phyloP scores from a whole-genome alignment of 2,888 invertebrate genomes.

The Agrotis ipsilon region DNA sequence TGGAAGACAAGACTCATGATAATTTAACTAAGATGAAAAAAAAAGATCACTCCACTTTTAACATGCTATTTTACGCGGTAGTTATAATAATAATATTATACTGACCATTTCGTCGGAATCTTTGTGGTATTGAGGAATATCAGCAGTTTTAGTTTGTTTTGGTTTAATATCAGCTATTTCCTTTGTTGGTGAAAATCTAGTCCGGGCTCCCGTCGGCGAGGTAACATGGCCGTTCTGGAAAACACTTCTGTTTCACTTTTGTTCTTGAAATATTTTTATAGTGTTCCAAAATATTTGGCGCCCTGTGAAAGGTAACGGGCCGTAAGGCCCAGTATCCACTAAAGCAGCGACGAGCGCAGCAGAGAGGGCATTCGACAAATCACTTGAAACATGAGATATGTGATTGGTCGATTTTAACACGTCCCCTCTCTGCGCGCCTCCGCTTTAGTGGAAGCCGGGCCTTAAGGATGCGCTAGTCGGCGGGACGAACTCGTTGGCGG shows the following conservation, averaged over 20 bases:
- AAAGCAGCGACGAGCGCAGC: neutral
- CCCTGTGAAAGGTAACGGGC: conserved; percentile 3
- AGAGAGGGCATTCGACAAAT: neutral
- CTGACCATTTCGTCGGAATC: neutral
- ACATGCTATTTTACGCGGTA: too few relatives aligned
- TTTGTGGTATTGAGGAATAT: neutral
- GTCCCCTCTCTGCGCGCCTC: neutral
- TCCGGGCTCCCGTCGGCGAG: neutral
- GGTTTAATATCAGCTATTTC: neutral
- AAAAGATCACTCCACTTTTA: too few relatives aligned
- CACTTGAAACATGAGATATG: neutral
- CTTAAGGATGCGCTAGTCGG: too few relatives aligned
- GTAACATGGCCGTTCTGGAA: neutral
- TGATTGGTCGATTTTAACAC: neutral
- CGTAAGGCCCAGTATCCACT: neutral
- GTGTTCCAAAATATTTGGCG: neutral
- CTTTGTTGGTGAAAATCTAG: neutral
- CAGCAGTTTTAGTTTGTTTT: neutral
- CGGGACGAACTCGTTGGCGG: too few relatives aligned
- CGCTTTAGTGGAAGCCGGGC: neutral
- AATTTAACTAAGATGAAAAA: too few relatives aligned
- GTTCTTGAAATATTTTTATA: neutral
- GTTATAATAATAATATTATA: too few relatives aligned
- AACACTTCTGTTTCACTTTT: conserved; percentile 7
- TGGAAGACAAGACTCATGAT: too few relatives aligned